These are phyloP conservation scores for Smutsia temminckii DNA, from an alignment of 2,797 vertebrate species.

Conservation along the genomic window DNA sequence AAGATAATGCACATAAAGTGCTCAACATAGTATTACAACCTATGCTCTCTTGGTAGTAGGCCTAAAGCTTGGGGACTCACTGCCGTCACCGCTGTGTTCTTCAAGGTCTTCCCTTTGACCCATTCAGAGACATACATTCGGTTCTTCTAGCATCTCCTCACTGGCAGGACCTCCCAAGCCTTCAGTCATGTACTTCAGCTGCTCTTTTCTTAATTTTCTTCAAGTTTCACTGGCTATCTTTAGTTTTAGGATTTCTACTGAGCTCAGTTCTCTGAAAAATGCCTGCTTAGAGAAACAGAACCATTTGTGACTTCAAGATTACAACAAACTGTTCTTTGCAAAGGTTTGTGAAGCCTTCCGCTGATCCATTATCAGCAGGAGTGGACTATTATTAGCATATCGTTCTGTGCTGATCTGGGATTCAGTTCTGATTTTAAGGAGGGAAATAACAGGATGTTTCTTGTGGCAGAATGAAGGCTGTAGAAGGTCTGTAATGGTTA, in stretches of 20 bases:
- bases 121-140: neutral
- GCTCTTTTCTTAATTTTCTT: neutral
- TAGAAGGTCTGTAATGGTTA: neutral
- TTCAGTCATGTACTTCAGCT: neutral
- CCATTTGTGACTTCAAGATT: constrained; percentile 57
- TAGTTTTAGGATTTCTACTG: neutral
- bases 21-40: neutral
- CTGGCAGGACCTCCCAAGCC: neutral
- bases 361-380: constrained; percentile 31
- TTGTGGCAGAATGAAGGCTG: neutral
- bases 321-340: constrained; percentile 54
- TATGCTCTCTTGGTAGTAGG: neutral
- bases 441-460: constrained; percentile 49
- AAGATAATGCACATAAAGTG: neutral
- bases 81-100: neutral
- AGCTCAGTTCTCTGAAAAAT: neutral
- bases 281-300: constrained; percentile 24
- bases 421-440: constrained; percentile 23
- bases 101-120: neutral
- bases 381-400: constrained; percentile 44
- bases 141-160: neutral
- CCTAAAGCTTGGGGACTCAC: neutral
- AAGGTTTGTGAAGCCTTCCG: constrained; percentile 35
- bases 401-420: neutral
- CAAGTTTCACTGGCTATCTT: constrained; percentile 14